Percentiles rank a stretch among this genome's conserved stretches.
Evolutionary conservation across 2,797 vertebrate genomes (phyloP).

Genomic region (Rhadinocentrus ornatus): DNA sequence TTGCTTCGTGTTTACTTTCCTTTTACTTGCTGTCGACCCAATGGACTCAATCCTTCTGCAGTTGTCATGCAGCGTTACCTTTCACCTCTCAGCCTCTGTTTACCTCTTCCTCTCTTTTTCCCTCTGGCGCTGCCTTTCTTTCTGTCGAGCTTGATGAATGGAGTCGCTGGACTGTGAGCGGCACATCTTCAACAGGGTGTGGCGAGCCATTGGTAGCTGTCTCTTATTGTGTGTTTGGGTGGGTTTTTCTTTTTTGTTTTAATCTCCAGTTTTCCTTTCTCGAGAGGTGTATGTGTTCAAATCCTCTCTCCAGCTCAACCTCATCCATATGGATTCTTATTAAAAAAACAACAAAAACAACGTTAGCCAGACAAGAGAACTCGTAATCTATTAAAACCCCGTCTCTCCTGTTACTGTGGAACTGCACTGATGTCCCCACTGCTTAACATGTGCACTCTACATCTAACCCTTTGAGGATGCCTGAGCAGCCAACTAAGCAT

Average conservation of each 20-base stretch:
- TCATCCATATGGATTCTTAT: constrained; percentile 39
- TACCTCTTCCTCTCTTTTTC: constrained; percentile 50
- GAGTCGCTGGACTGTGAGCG: constrained; percentile 77
- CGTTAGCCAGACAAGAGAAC: constrained; percentile 32
- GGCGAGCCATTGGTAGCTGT: constrained; percentile 58
- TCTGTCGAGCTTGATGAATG: constrained; percentile 80
- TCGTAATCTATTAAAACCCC: constrained; percentile 51
- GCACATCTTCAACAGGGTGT: constrained; percentile 68
- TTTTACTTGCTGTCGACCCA: constrained; percentile 41
- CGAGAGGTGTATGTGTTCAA: constrained; percentile 28
- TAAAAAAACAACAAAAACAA: constrained; percentile 18
- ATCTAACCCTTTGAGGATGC: constrained; percentile 48
- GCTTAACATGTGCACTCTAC: constrained; percentile 52
- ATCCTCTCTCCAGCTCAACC: constrained; percentile 32
- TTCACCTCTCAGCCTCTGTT: constrained; percentile 71
- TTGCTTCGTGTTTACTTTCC: constrained; percentile 47
- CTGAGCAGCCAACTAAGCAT: constrained; percentile 41
- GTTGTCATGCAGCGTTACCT: constrained; percentile 61
- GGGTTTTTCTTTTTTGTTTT: constrained; percentile 25
- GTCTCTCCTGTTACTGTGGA: constrained; percentile 31
- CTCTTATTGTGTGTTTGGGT: constrained; percentile 52
- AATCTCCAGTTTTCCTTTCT: constrained; percentile 28
- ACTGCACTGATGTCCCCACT: constrained; percentile 58
- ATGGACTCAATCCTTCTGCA: constrained; percentile 42
- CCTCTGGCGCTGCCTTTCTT: constrained; percentile 41